Conservation (phyloP, 2,797 vertebrate genomes). For the Paguma larvata region DNA sequence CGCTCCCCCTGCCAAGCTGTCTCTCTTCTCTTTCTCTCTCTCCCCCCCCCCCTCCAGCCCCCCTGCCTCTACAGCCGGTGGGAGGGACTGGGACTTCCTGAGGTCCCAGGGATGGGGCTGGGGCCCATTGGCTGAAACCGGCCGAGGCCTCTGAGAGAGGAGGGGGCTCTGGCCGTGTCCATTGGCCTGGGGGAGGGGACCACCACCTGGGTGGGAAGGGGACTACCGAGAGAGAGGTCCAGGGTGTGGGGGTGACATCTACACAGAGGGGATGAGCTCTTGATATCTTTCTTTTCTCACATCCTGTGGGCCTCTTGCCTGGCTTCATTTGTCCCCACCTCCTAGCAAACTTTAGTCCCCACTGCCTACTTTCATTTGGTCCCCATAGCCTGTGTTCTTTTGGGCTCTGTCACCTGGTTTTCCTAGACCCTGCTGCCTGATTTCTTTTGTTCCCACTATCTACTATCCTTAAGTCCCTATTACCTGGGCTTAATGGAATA, state of each 20-base stretch:
- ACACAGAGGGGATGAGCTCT: slow-evolving; percentile 74
- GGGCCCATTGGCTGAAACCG: slow-evolving; percentile 79
- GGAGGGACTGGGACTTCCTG: slow-evolving; percentile 85
- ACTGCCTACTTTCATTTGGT: slow-evolving; percentile 8
- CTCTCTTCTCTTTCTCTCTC: slow-evolving; percentile 73
- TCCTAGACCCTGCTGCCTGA: background rate
- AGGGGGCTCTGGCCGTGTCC: slow-evolving; percentile 72
- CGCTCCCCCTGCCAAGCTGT: slow-evolving; percentile 83
- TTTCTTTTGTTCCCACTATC: slow-evolving; percentile 45
- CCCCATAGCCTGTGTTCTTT: background rate
- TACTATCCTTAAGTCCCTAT: background rate
- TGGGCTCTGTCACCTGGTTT: slow-evolving; percentile 31
- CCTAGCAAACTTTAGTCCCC: slow-evolving; percentile 27
- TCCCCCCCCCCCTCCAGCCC: slow-evolving; percentile 62
- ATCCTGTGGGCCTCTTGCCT: slow-evolving; percentile 78
- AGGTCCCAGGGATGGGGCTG: slow-evolving; percentile 83
- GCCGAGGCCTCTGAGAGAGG: slow-evolving; percentile 75
- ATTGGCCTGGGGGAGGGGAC: slow-evolving; percentile 70
- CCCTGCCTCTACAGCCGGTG: slow-evolving; percentile 82
- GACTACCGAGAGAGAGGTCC: slow-evolving; percentile 64
- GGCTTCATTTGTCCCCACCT: slow-evolving; percentile 63
- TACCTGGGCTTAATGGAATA: background rate
- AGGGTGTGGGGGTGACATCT: slow-evolving; percentile 67
- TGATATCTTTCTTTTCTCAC: slow-evolving; percentile 72
- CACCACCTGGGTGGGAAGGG: slow-evolving; percentile 58